These are phyloP conservation scores for Octodon degus DNA, from an alignment of 2,113 vertebrate species.

Conservation along the genomic window DNA sequence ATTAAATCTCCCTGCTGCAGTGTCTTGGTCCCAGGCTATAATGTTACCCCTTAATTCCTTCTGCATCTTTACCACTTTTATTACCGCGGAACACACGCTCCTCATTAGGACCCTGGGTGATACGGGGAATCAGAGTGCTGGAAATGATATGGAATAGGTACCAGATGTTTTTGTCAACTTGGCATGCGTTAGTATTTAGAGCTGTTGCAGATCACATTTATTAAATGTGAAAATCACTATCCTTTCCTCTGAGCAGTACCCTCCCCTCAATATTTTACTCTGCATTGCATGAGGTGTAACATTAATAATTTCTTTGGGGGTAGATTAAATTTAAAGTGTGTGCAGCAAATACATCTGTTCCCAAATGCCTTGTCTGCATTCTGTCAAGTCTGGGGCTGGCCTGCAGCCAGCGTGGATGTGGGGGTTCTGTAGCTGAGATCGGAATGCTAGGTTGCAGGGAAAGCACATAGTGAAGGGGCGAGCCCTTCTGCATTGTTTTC, in stretches of 20 bases:
- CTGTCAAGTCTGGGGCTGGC: constrained; percentile 68
- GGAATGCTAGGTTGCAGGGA: constrained; percentile 60
- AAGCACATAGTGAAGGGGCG: constrained; percentile 51
- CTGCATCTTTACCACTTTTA: constrained; percentile 80
- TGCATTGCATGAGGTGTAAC: constrained; percentile 58
- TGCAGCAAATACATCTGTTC: constrained; percentile 66
- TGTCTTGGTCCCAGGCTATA: constrained; percentile 77
- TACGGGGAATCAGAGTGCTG: constrained; percentile 81
- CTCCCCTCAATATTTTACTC: constrained; percentile 13
- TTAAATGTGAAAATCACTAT: constrained; percentile 77
- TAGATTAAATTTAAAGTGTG: constrained; percentile 72
- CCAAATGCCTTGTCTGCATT: constrained; percentile 67
- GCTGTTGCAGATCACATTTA: constrained; percentile 73
- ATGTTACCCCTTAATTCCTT: constrained; percentile 74
- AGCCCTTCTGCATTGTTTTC: constrained; percentile 53
- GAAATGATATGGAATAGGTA: constrained; percentile 82
- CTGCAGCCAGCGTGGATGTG: constrained; percentile 41
- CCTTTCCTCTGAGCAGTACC: constrained; percentile 22
- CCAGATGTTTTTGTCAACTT: constrained; percentile 84
- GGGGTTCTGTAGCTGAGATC: constrained; percentile 67
- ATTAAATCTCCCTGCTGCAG: constrained; percentile 76
- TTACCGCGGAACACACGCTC: constrained; percentile 81
- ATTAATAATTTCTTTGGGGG: constrained; percentile 69
- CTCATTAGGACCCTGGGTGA: constrained; percentile 83
- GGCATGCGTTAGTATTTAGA: constrained; percentile 58